Evolutionary conservation across 1,140 invertebrate species (phyloP), one percentile per base, ranked within the genome.

Genomic region (Harpegnathos saltator): DNA sequence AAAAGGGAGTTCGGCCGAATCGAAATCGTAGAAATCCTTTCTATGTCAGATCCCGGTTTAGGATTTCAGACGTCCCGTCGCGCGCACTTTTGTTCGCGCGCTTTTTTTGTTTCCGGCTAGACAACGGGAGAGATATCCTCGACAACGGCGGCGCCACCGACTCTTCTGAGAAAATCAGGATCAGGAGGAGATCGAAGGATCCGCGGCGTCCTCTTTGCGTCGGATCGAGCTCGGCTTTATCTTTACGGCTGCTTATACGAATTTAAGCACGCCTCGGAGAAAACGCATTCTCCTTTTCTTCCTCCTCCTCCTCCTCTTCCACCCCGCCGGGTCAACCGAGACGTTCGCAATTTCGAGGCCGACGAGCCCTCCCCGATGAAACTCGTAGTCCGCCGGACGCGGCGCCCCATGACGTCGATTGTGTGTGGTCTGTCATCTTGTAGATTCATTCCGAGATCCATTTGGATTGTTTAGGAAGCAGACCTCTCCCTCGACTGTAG

Each of bases 391-490:
- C 48, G 24, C 24, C 61, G 33, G 69, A 50, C 59, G 54, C 29
- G 50, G 68, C 83, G 22, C 85, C 72, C 83, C 89, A 82, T 85
- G 83, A 84, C 61, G 81, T 84, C 84, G 85, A 82, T 83, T 86
- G 84, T 82, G 84, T 86, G 87, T 88, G 90, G 89, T 90, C 88
- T 85, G 81, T 85, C 83, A 54, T 75, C 63, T 73, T 56, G 68
- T 74, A 82, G 85, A 89, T 83, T 88, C 89, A 63, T 87, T 73
- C 19, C 77, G 80, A 89, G 85, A 83, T 85, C 66, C 82, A 26
- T 85, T 84, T 54, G 81, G 74, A 88, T 90, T 90, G 89, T 90
- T 90, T 86, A 83, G 80, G 68, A 78, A 89, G 87, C 85, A 77
- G 63, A 63, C 59, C 63, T 56, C 24, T 22, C 61, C 56, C 58